A percentile compares a stretch with the other conserved stretches of the same genome.
Evolutionary conservation across 2,113 vertebrate species (phyloP).

Genomic region (Cnemophilus loriae): DNA sequence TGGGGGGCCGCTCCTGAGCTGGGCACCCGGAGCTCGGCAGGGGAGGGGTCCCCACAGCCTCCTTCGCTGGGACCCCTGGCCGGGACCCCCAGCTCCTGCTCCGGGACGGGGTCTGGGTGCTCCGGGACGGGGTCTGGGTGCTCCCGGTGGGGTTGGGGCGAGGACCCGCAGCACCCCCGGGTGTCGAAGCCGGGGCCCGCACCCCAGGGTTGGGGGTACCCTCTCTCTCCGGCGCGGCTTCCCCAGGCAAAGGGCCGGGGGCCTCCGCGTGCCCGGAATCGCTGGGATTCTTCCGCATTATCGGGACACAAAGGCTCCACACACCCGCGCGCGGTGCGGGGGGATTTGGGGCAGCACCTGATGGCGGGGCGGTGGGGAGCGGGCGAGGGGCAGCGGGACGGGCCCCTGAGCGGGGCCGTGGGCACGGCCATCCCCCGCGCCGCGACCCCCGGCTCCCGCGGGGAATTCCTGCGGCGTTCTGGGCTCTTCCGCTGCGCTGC

Average conservation of each 20-base stretch:
- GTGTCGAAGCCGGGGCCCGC: rapidly evolving
- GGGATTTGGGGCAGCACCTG: neutral
- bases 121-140: neutral
- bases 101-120: neutral
- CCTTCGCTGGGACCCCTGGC: neutral
- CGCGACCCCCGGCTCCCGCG: rapidly evolving
- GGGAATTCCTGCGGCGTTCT: neutral
- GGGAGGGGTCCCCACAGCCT: neutral
- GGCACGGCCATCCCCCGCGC: neutral
- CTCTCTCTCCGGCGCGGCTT: neutral
- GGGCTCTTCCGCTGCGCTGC: neutral
- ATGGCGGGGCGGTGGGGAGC: rapidly evolving
- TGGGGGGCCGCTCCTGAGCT: neutral
- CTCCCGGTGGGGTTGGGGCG: rapidly evolving
- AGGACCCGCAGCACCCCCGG: neutral
- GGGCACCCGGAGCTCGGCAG: neutral
- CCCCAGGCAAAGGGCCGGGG: neutral
- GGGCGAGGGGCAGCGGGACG: neutral
- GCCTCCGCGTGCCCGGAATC: neutral
- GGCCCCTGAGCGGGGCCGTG: rapidly evolving
- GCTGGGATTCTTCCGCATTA: neutral
- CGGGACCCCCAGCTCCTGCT: neutral
- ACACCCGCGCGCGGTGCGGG: neutral
- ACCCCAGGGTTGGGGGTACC: neutral
- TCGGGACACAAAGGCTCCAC: neutral